Evolutionary conservation across 2,113 vertebrate species (phyloP), one percentile per base, ranked within the genome.

Genomic region (Cryptomyrus ogoouensis): DNA sequence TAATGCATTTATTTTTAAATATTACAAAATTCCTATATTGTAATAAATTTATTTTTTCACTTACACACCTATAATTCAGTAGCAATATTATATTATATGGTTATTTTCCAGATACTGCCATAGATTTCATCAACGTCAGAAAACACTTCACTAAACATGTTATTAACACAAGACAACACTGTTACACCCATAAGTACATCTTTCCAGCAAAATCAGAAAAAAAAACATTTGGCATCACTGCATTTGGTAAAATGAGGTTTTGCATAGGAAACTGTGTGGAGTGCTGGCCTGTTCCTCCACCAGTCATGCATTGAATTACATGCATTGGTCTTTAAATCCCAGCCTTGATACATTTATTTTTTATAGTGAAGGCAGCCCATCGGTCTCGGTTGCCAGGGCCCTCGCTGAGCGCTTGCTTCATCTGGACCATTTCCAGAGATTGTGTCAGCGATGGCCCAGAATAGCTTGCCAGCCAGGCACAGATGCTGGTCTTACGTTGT

Each of bases 331-430:
- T 53, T 87, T 39, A 87, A 87, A 87, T 39, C 50, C 49, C 85
- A 87, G 85, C 12, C 44, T 87, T 53, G 49, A 53, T 53, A 53
- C 93, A 93, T 95, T 94, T 93, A 91, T 92, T 88, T 92, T 93
- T 74, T 70, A 92, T 90, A 89, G 46, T 56, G 91, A 93, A 89
- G 91, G 94, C 93, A 86, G 91, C 19, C 1, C 91, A 93, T 94
- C 94, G 92, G 91, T 90, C 92, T 88, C 90, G 91, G 90, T 92
- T 92, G 91, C 91, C 88, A 56, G 90, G 90, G 92, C 91, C 88
- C 91, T 90, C 89, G 39, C 91, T 87, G 88, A 90, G 83, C 88
- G 88, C 91, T 85, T 27, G 92, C 95, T 94, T 95, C 91, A 92
- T 90, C 89, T 88, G 88, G 94, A 93, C 94, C 62, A 83, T 90